Evolutionary conservation across 2,797 vertebrate species (phyloP).

Genomic region (Brachyalestes nurse): DNA sequence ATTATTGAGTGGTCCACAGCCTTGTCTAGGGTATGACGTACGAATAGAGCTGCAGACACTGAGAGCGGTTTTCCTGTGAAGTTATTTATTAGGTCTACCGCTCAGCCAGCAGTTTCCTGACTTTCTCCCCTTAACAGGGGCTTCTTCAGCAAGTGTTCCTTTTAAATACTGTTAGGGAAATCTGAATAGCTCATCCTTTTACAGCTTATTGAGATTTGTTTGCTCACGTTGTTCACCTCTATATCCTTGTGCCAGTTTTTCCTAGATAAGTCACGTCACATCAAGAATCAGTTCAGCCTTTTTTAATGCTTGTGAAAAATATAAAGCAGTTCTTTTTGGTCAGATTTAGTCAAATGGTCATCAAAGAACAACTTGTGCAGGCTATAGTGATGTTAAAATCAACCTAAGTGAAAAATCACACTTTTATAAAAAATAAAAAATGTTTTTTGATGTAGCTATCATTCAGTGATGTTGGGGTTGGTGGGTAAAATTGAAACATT

Average conservation of each 20-base stretch:
- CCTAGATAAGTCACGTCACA: background rate
- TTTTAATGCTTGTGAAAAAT: background rate
- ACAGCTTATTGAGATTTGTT: background rate
- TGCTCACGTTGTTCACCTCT: background rate
- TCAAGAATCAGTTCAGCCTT: background rate
- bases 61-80: slow-evolving; percentile 14
- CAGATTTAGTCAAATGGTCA: no score
- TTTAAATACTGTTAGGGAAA: background rate
- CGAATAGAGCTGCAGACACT: no score
- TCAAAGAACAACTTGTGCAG: no score
- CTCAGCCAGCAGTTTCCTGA: slow-evolving; percentile 22
- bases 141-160: slow-evolving; percentile 1
- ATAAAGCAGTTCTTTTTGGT: no score
- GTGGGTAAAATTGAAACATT: no score
- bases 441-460: no score
- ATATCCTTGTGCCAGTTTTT: background rate
- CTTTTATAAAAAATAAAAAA: no score
- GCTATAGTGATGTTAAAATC: no score
- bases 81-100: slow-evolving; percentile 39
- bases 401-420: no score
- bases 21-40: background rate
- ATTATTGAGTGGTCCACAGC: background rate
- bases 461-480: no score
- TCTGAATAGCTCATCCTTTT: background rate
- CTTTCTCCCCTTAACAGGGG: slow-evolving; percentile 21